Conservation (phyloP, 37 sponge, comb jelly and placozoan species). For the Halichondria panicea region DNA sequence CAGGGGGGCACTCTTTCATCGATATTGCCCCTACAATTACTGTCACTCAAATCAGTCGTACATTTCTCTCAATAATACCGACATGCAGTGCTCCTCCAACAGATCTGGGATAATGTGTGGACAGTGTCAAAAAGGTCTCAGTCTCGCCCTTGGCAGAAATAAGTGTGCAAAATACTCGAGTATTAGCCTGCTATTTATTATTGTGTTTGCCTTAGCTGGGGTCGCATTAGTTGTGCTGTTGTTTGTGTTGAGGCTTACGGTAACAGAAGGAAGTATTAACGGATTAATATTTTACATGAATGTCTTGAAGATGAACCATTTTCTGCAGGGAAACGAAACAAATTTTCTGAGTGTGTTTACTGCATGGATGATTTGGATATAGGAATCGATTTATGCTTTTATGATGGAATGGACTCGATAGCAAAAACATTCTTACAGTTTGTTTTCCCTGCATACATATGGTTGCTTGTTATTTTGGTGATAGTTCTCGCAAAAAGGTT, state of each 20-base stretch:
- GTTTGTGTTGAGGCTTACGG: not conserved
- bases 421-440: not conserved
- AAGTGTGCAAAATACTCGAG: not conserved
- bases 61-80: not conserved
- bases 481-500: not conserved
- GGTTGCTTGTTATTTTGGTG: slow-evolving; percentile 1
- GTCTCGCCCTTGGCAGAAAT: not conserved
- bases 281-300: slow-evolving; percentile 15
- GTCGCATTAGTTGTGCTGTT: slow-evolving; percentile 2
- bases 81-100: not conserved
- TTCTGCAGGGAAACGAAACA: not conserved
- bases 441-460: slow-evolving; percentile 31
- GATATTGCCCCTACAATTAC: not conserved
- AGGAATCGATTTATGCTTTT: slow-evolving; percentile 1
- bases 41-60: not conserved
- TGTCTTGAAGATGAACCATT: not conserved
- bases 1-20: not conserved
- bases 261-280: slow-evolving; percentile 1
- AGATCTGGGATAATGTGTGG: slow-evolving; percentile 1
- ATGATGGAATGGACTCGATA: not conserved
- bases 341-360: not conserved
- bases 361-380: slow-evolving; percentile 10
- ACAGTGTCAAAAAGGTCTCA: not conserved
- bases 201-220: slow-evolving; percentile 5
- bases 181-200: not conserved